Evolutionary conservation across 2,888 invertebrate species (phyloP).

Genomic region (Rhogogaster chlorosoma): DNA sequence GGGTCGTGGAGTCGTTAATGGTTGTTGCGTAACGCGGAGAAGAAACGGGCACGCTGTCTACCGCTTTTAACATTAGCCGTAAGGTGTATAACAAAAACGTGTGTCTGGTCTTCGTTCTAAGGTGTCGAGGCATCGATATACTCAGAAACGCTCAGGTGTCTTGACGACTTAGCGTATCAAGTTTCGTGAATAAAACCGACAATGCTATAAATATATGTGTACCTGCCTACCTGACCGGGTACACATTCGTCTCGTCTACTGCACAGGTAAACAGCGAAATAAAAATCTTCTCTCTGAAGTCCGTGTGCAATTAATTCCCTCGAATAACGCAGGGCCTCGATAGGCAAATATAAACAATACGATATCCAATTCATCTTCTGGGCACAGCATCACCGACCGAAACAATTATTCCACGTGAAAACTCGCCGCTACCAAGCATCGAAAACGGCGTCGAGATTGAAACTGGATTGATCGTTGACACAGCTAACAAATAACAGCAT

Average conservation of each 20-base stretch:
- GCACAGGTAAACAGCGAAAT: conserved; percentile 1
- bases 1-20: conserved; percentile 45
- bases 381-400: neutral
- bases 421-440: neutral
- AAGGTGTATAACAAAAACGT: conserved; percentile 41
- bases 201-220: neutral
- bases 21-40: conserved; percentile 46
- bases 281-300: neutral
- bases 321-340: conserved; percentile 1
- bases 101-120: conserved; percentile 38
- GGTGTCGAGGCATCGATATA: conserved; percentile 45
- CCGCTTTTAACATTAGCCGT: conserved; percentile 28
- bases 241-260: neutral
- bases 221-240: neutral
- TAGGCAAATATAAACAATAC: conserved; percentile 35
- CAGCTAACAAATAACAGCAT: conserved; percentile 46
- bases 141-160: conserved; percentile 41
- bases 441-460: conserved; percentile 41
- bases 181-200: conserved; percentile 35
- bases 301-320: conserved; percentile 14
- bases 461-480: conserved; percentile 49
- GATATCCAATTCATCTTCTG: conserved; percentile 27
- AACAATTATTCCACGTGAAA: conserved; percentile 44
- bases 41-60: conserved; percentile 46
- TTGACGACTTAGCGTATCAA: conserved; percentile 16